Conservation (phyloP, 2,888 invertebrate genomes). For the Leucania comma region DNA sequence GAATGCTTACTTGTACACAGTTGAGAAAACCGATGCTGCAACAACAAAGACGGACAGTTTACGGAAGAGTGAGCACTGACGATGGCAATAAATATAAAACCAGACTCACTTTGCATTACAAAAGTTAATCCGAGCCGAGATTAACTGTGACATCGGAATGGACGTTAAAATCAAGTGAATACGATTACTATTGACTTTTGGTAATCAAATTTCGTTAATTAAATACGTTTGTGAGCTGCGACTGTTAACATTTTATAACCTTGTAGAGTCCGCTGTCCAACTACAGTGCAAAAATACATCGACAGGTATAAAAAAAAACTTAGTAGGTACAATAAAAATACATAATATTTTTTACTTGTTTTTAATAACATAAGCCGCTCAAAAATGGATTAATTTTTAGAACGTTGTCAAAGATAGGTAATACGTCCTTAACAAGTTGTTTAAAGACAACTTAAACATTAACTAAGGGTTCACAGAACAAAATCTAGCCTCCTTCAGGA, state of each 20-base stretch:
- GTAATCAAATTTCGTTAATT: slow-evolving; percentile 77
- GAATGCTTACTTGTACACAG: slow-evolving; percentile 66
- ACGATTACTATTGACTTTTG: slow-evolving; percentile 61
- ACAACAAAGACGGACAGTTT: slow-evolving; percentile 74
- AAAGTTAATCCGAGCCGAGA: slow-evolving; percentile 50
- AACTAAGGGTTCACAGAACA: too few species aligned
- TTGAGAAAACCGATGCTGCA: slow-evolving; percentile 76
- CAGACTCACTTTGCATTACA: slow-evolving; percentile 59
- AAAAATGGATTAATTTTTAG: slow-evolving; percentile 1
- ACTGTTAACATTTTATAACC: slow-evolving; percentile 71
- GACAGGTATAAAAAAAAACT: slow-evolving; percentile 26
- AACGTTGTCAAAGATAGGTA: background rate
- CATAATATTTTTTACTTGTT: slow-evolving; percentile 14
- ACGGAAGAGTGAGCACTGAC: slow-evolving; percentile 75
- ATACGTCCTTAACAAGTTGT: too few species aligned
- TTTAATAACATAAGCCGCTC: background rate
- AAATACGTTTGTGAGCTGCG: slow-evolving; percentile 73
- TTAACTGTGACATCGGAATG: slow-evolving; percentile 51
- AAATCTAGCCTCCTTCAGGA: background rate
- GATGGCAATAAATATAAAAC: slow-evolving; percentile 64
- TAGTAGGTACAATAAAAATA: slow-evolving; percentile 10
- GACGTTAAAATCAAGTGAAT: slow-evolving; percentile 55
- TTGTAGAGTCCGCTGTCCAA: slow-evolving; percentile 57
- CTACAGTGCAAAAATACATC: slow-evolving; percentile 47
- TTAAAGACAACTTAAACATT: too few species aligned